Evolutionary conservation across 2,113 vertebrate genomes (phyloP).

Genomic region (Spilogale gracilis): DNA sequence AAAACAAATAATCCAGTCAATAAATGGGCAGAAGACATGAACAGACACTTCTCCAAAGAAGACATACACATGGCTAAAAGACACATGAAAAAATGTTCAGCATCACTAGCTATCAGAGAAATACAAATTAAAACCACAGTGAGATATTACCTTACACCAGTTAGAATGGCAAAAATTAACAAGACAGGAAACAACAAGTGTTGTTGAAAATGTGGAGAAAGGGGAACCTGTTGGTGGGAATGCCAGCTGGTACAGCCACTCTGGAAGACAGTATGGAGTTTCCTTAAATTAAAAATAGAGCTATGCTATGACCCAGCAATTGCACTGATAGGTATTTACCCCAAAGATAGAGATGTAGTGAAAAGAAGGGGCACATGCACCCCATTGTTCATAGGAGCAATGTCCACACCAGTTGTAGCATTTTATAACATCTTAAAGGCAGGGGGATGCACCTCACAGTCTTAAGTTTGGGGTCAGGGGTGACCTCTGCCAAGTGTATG

Average conservation of each 20-base stretch:
- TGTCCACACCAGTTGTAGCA: background rate
- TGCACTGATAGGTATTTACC: background rate
- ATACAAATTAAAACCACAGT: background rate
- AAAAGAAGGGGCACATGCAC: background rate
- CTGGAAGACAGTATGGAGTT: background rate
- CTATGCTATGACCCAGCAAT: background rate
- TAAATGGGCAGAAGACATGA: background rate
- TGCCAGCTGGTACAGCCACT: background rate
- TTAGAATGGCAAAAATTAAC: background rate
- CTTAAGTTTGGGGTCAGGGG: background rate
- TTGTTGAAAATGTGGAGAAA: background rate
- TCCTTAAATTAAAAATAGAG: background rate
- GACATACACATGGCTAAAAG: too few species aligned
- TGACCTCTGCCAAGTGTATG: background rate
- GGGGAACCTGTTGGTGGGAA: background rate
- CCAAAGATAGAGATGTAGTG: background rate
- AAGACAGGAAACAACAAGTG: background rate
- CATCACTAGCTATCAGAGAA: background rate
- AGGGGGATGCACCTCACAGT: background rate
- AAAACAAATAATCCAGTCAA: background rate
- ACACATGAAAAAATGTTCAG: background rate
- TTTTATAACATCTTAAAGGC: slow-evolving; percentile 24
- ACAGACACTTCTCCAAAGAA: background rate
- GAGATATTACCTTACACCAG: background rate
- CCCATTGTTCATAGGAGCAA: background rate